Percentiles rank a stretch among this genome's conserved stretches.
Conservation (phyloP, 1,140 invertebrate genomes). For the Mercenaria mercenaria region DNA sequence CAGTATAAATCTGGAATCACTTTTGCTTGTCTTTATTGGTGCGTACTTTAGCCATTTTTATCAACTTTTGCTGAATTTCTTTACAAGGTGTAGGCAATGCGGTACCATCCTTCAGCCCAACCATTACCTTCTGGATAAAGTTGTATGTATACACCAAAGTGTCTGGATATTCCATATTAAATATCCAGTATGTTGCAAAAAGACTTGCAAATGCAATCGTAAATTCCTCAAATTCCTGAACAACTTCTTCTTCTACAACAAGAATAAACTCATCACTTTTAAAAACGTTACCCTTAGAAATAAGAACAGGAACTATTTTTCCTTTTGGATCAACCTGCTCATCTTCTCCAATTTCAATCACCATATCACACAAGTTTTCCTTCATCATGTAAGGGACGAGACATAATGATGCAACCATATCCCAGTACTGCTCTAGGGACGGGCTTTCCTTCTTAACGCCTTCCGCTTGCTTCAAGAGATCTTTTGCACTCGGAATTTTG, state of each 20-base stretch:
- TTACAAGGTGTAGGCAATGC: constrained; percentile 78
- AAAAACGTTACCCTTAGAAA: constrained; percentile 81
- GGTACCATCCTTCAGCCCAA: constrained; percentile 77
- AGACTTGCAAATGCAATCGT: constrained; percentile 82
- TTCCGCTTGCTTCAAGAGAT: constrained; percentile 79
- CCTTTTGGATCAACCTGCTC: constrained; percentile 81
- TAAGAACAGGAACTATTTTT: constrained; percentile 82
- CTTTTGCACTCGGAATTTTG: constrained; percentile 74
- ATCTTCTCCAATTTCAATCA: constrained; percentile 81
- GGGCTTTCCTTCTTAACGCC: constrained; percentile 80
- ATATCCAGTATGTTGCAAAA: constrained; percentile 84
- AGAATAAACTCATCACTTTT: constrained; percentile 83
- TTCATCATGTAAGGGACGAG: constrained; percentile 80
- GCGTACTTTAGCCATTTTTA: constrained; percentile 55
- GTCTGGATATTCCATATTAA: constrained; percentile 83
- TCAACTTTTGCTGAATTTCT: constrained; percentile 71
- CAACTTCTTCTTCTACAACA: constrained; percentile 82
- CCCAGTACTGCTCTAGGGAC: constrained; percentile 82
- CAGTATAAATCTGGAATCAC: neutral
- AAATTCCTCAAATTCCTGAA: constrained; percentile 84
- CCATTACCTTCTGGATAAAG: constrained; percentile 82
- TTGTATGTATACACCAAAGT: constrained; percentile 82
- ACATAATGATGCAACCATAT: constrained; percentile 83
- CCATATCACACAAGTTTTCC: constrained; percentile 83
- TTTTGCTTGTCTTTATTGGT: constrained; percentile 62